A percentile compares a stretch with the other conserved stretches of the same genome.
These are phyloP conservation scores for Plumapathes pennacea DNA, from an alignment of 92 coral and sea anemone genomes.

Conservation along the genomic window DNA sequence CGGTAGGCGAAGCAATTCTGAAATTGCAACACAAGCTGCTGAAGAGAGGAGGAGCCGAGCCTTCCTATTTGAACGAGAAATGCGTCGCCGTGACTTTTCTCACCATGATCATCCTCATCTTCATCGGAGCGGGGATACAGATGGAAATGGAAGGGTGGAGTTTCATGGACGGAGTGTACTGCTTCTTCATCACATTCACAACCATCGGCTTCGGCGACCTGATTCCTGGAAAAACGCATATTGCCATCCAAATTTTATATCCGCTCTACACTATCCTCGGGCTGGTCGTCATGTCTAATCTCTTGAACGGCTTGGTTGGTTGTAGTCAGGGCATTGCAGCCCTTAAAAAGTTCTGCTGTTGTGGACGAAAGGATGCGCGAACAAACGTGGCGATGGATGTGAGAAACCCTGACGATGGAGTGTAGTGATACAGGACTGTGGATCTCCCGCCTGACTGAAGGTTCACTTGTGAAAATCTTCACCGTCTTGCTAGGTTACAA, in stretches of 20 bases:
- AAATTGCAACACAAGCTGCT: constrained; percentile 6
- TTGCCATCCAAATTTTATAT: background rate
- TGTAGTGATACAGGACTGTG: no score
- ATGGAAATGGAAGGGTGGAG: constrained; percentile 27
- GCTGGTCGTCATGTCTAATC: constrained; percentile 26
- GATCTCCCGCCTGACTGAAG: no score
- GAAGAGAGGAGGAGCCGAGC: constrained; percentile 10
- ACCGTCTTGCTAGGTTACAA: no score
- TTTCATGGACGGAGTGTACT: constrained; percentile 42
- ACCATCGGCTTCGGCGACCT: constrained; percentile 30
- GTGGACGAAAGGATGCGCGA: no score
- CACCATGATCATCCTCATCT: background rate
- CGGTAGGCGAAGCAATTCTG: constrained; percentile 20
- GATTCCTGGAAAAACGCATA: background rate
- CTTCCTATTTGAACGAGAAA: constrained; percentile 17
- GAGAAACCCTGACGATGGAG: no score
- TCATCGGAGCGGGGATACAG: constrained; percentile 17
- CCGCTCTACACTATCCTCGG: constrained; percentile 7
- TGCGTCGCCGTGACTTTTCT: constrained; percentile 13
- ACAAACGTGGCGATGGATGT: no score
- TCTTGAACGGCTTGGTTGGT: constrained; percentile 1
- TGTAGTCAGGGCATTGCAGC: no score
- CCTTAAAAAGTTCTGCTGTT: no score
- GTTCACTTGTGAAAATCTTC: no score
- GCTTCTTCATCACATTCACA: constrained; percentile 26